These are phyloP conservation scores for Venustoraphidia nigricollis DNA, from an alignment of 2,888 invertebrate genomes.

Conservation along the genomic window DNA sequence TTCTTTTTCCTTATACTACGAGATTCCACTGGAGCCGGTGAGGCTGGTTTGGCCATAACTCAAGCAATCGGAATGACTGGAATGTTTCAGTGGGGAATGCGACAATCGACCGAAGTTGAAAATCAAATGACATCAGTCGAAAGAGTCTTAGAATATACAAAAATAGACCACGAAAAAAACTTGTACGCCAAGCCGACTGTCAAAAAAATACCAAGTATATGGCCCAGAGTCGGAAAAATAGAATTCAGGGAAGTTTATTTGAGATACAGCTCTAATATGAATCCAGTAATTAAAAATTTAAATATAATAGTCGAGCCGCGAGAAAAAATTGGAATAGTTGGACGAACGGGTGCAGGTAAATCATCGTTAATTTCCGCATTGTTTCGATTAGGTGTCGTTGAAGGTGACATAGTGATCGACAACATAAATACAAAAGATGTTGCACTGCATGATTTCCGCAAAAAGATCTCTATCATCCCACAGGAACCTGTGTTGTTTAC, in stretches of 20 bases:
- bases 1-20: constrained; percentile 39
- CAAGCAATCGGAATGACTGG: constrained; percentile 33
- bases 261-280: constrained; percentile 42
- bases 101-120: constrained; percentile 51
- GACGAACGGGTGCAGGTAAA: constrained; percentile 43
- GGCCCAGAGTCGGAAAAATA: constrained; percentile 47
- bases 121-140: constrained; percentile 51
- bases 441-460: constrained; percentile 37
- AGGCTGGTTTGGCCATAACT: constrained; percentile 36
- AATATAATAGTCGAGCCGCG: constrained; percentile 29
- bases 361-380: constrained; percentile 35
- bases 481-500: constrained; percentile 53
- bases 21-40: constrained; percentile 20
- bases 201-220: constrained; percentile 35
- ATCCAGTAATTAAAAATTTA: constrained; percentile 44
- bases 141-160: constrained; percentile 44
- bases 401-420: constrained; percentile 37
- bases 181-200: constrained; percentile 8
- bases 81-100: constrained; percentile 45
- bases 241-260: constrained; percentile 41
- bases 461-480: constrained; percentile 45
- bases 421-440: constrained; percentile 28
- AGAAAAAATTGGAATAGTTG: constrained; percentile 45
- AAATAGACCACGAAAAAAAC: constrained; percentile 30
- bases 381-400: constrained; percentile 37